Evolutionary conservation across 2,797 vertebrate genomes (phyloP).

Genomic region (Aeoliscus strigatus): DNA sequence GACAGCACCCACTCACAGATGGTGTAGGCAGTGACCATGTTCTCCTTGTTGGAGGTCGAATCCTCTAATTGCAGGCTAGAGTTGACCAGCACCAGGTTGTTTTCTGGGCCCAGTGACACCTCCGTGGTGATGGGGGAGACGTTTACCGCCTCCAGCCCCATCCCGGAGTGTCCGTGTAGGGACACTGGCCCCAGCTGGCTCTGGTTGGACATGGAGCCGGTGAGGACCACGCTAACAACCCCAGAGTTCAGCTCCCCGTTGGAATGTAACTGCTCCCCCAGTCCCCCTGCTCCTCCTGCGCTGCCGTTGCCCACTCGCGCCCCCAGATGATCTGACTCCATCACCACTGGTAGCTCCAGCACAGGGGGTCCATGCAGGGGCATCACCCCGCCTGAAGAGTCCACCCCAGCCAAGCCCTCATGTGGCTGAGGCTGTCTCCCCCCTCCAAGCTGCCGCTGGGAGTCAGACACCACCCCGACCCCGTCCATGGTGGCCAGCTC

Average conservation of each 20-base stretch:
- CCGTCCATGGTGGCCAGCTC: conserved; percentile 86
- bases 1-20: conserved; percentile 82
- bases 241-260: conserved; percentile 84
- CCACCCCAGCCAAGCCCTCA: conserved; percentile 79
- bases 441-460: conserved; percentile 74
- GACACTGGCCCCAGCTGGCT: conserved; percentile 83
- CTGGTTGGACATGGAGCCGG: conserved; percentile 82
- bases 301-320: conserved; percentile 70
- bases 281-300: conserved; percentile 53
- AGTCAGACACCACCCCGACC: conserved; percentile 76
- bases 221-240: conserved; percentile 91
- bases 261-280: conserved; percentile 72
- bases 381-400: conserved; percentile 83
- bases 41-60: conserved; percentile 93
- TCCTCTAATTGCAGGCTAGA: conserved; percentile 90
- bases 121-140: conserved; percentile 92
- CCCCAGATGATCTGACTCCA: conserved; percentile 88
- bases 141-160: conserved; percentile 89
- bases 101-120: conserved; percentile 89
- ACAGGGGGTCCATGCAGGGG: conserved; percentile 83
- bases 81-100: conserved; percentile 90
- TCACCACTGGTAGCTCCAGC: conserved; percentile 91
- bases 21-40: conserved; percentile 88
- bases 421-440: conserved; percentile 79
- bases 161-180: conserved; percentile 87